phyloP scores from a whole-genome alignment of 2,797 vertebrate species.

The Masticophis lateralis region DNA sequence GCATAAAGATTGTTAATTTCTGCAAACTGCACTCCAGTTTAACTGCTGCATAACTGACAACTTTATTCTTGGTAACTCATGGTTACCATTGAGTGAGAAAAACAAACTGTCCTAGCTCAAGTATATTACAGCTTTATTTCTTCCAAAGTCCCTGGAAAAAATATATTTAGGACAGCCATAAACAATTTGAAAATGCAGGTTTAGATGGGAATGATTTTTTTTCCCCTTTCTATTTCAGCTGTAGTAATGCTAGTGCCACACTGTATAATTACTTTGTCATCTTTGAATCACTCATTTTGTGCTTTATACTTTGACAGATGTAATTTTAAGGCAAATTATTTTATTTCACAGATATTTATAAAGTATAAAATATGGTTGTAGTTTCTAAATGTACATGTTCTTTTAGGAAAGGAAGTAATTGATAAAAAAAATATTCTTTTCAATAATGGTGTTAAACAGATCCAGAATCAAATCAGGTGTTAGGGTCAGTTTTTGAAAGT shows the following conservation, averaged over 20 bases:
- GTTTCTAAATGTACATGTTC: slow-evolving; percentile 40
- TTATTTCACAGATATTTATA: slow-evolving; percentile 43
- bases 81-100: neutral
- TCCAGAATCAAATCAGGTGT: slow-evolving; percentile 52
- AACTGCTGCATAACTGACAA: neutral
- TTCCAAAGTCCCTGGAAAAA: neutral
- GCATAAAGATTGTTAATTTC: neutral
- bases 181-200: slow-evolving; percentile 27
- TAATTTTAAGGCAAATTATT: slow-evolving; percentile 56
- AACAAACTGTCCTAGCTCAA: neutral
- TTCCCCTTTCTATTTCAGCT: slow-evolving; percentile 22
- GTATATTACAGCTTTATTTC: neutral
- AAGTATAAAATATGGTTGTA: slow-evolving; percentile 25
- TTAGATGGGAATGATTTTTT: slow-evolving; percentile 21
- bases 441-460: slow-evolving; percentile 51
- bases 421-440: slow-evolving; percentile 39
- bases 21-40: neutral
- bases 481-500: slow-evolving; percentile 33
- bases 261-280: slow-evolving; percentile 59
- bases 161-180: slow-evolving; percentile 11
- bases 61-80: neutral
- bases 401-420: slow-evolving; percentile 39
- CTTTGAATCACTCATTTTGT: slow-evolving; percentile 51
- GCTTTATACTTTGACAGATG: slow-evolving; percentile 54
- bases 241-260: slow-evolving; percentile 21